Conservation (phyloP, 92 coral and sea anemone species). For the Umimayanthus chanpuru region DNA sequence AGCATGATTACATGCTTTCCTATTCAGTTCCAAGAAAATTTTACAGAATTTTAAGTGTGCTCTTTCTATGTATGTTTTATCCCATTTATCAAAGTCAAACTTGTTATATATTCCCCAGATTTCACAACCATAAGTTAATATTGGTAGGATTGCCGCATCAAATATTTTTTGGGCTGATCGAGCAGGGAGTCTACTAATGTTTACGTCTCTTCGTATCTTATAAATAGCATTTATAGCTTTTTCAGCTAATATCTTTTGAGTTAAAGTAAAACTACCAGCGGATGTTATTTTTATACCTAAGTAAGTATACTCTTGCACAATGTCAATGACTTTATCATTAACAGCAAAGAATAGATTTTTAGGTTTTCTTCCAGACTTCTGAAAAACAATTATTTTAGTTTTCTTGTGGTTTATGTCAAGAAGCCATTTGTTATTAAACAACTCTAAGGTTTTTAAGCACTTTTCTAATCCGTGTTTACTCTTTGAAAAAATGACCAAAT, state of each 20-base stretch:
- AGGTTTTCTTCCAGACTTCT: background rate
- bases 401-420: background rate
- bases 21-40: too few species aligned
- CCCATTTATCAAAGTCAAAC: too few species aligned
- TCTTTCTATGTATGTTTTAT: conserved; percentile 25
- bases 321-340: conserved; percentile 15
- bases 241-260: conserved; percentile 16
- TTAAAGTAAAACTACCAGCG: conserved; percentile 14
- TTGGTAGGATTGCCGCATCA: conserved; percentile 26
- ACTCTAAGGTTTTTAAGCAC: background rate
- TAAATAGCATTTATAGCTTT: conserved; percentile 1
- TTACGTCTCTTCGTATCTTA: conserved; percentile 15
- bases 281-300: background rate
- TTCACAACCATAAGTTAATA: conserved; percentile 24
- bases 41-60: conserved; percentile 28
- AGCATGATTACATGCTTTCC: conserved; percentile 30
- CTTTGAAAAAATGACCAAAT: background rate
- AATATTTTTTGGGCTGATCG: background rate
- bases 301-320: too few species aligned
- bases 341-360: background rate
- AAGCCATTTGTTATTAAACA: background rate
- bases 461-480: background rate
- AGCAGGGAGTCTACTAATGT: conserved; percentile 27
- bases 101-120: conserved; percentile 21
- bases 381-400: too few species aligned